Conservation (phyloP, 2,888 invertebrate genomes). For the Gymnocheta viridis region DNA sequence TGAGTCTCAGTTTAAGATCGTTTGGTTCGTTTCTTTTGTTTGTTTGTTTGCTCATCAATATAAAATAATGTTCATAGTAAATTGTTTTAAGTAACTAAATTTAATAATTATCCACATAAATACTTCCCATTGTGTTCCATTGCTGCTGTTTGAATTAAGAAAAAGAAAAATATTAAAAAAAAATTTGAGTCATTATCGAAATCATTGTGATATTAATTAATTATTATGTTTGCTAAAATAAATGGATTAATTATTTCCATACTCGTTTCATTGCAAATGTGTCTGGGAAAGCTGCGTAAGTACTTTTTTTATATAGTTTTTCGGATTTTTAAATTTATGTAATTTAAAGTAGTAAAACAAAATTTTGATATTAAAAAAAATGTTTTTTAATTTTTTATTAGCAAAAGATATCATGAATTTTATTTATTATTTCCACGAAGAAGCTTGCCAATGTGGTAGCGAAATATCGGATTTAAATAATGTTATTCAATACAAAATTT, state of each 20-base stretch:
- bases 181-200: conserved; percentile 10
- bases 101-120: conserved; percentile 34
- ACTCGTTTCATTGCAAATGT: conserved; percentile 39
- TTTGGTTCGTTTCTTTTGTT: background rate
- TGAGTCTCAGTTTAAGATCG: background rate
- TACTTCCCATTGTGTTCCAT: conserved; percentile 31
- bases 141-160: background rate
- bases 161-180: conserved; percentile 4
- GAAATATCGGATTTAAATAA: no score
- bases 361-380: no score
- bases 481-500: no score
- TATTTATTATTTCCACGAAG: no score
- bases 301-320: conserved; percentile 13
- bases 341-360: no score
- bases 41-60: background rate
- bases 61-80: conserved; percentile 19
- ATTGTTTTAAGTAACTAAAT: conserved; percentile 45
- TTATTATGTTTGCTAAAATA: conserved; percentile 47
- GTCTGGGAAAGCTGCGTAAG: conserved; percentile 69
- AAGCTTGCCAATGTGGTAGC: no score
- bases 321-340: conserved; percentile 4
- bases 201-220: conserved; percentile 11
- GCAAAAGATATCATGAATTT: no score
- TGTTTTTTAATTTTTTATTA: no score
- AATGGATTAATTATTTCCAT: conserved; percentile 40